Base-by-base conservation (phyloP, 53 echinoderm and acorn worm species). In the Echinarachnius parma region DNA sequence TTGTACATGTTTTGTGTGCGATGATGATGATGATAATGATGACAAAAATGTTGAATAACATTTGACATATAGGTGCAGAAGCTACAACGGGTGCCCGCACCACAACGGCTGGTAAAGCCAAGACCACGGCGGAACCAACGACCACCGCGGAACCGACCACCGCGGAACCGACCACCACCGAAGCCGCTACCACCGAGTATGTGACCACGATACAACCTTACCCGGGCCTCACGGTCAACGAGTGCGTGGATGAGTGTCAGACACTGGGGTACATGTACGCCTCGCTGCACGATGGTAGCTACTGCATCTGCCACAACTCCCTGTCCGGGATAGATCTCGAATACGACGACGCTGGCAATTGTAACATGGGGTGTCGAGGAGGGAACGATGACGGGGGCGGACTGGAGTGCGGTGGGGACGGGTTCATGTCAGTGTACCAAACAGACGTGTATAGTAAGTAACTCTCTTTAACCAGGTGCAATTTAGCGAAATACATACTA, bases 301-400 rank as follows among this genome's bases (percentile, higher is more conserved):
- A 65, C 23, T 89, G 86, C 34, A 49, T 77, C 15, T 89, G 90
- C 31, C 82, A 86, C 50, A 78, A 81, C 62, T 37, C 86, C 5
- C 27, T 89, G 59, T 71, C 19, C 9, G 81, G 59, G 1, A 28
- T 86, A 19, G 53, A 49, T 3, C 15, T 67, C 13, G 72, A 76
- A 28, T 35, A 33, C 28, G 48, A 56, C 15, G 60, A 66, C 13
- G 59, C 54, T 8, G 66, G 15, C 0, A 64, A 61, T 4, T 89
- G 90, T 52, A 48, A 82, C 59, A 66, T 71, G 13, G 57, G 33
- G 32, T 89, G 90, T 53, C 60, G 80, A 1, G 90, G 90, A n/a
- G 90, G 90, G 2, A 86, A 86, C 28, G 69, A 78, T 14, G 36
- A 56, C 22, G 90, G 90, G 13, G 68, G 76, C 16, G 86, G 90